A percentile compares a stretch with the other conserved stretches of the same genome.
phyloP scores from a whole-genome alignment of 2,888 invertebrate genomes.

The Hirtodrosophila duncani region DNA sequence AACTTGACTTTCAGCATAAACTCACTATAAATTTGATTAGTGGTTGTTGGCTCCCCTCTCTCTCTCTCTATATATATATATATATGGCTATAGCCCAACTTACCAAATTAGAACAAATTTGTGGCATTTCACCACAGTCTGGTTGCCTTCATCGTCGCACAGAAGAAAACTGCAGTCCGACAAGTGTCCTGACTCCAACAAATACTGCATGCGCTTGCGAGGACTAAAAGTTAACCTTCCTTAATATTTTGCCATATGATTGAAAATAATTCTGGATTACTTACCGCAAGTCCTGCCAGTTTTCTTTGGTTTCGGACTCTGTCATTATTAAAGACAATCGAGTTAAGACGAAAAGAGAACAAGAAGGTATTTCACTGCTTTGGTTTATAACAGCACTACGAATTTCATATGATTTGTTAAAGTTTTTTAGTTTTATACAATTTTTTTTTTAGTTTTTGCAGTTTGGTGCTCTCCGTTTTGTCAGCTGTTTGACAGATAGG shows the following conservation, averaged over 20 bases:
- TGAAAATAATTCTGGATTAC: too few relatives aligned
- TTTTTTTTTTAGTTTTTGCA: too few relatives aligned
- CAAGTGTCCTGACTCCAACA: conserved; percentile 37
- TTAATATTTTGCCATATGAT: too few relatives aligned
- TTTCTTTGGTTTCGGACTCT: conserved; percentile 22
- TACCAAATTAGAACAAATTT: conserved; percentile 46
- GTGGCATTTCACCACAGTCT: conserved; percentile 36
- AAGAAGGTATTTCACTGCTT: conserved; percentile 6
- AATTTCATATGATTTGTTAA: too few relatives aligned
- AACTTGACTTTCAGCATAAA: too few relatives aligned
- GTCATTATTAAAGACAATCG: not conserved
- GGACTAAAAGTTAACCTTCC: too few relatives aligned
- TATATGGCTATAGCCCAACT: not conserved
- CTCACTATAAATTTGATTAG: too few relatives aligned
- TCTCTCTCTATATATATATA: not conserved
- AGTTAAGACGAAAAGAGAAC: not conserved
- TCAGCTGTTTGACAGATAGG: too few relatives aligned
- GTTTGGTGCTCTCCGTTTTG: too few relatives aligned
- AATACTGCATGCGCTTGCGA: conserved; percentile 39
- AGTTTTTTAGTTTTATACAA: too few relatives aligned
- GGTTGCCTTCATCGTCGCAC: conserved; percentile 23
- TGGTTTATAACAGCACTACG: too few relatives aligned
- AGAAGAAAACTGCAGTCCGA: conserved; percentile 47
- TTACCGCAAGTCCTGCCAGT: conserved; percentile 35
- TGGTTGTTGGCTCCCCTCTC: too few relatives aligned